These are phyloP conservation scores for Labrus mixtus DNA, from an alignment of 2,113 vertebrate species.

Conservation along the genomic window DNA sequence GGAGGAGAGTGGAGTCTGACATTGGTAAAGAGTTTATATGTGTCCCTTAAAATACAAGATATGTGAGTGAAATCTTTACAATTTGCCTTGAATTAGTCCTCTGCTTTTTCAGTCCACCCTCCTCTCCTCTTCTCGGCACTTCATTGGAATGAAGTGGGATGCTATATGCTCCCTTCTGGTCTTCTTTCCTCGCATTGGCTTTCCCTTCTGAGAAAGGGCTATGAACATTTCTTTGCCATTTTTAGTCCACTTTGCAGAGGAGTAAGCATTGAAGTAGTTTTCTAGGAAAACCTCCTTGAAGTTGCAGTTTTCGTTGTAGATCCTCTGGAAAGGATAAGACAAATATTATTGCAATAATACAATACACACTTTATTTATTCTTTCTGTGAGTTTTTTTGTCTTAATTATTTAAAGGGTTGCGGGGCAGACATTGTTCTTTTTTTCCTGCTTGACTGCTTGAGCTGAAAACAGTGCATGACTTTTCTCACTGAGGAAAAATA, in stretches of 20 bases:
- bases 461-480: background rate
- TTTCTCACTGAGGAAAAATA: slow-evolving; percentile 16
- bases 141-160: slow-evolving; percentile 96
- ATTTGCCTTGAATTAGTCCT: slow-evolving; percentile 7
- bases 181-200: slow-evolving; percentile 91
- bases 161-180: slow-evolving; percentile 93
- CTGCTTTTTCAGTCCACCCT: slow-evolving; percentile 65
- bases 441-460: background rate
- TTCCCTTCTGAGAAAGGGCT: slow-evolving; percentile 93
- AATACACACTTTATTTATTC: background rate
- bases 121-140: slow-evolving; percentile 81
- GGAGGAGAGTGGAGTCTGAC: slow-evolving; percentile 42
- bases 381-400: background rate
- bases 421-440: slow-evolving; percentile 5
- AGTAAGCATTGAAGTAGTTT: slow-evolving; percentile 97
- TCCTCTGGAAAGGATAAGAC: slow-evolving; percentile 86
- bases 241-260: slow-evolving; percentile 94
- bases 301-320: slow-evolving; percentile 96
- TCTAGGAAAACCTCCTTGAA: slow-evolving; percentile 98
- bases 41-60: slow-evolving; percentile 50
- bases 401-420: background rate
- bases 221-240: slow-evolving; percentile 95
- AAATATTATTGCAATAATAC: slow-evolving; percentile 11
- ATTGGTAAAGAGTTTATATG: slow-evolving; percentile 52
- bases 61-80: slow-evolving; percentile 45